Base-by-base conservation (phyloP, 2,797 vertebrate species). In the Calcarius lapponicus region DNA sequence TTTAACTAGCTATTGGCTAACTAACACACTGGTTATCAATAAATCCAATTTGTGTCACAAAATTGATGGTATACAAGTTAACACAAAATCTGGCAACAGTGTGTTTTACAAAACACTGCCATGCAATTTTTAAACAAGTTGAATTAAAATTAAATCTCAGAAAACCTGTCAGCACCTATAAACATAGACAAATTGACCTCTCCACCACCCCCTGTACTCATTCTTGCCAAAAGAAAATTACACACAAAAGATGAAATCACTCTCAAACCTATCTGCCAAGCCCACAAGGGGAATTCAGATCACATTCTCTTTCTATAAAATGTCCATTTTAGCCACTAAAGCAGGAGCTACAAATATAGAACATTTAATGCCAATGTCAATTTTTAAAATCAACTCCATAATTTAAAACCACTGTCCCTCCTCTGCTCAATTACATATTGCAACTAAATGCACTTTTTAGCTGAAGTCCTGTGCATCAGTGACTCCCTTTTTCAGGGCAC, bases 221-320 rank as follows among this genome's bases (percentile, higher is more conserved):
- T 72, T 93, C 73, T 40, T 92, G 90, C 94, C 93, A 96, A 79
- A 95, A 96, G 70, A 97, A 95, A 94, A 95, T 91, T 80, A 81
- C 71, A 87, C 29, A 69, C 32, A 81, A 86, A 79, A 90, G 72
- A 73, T 56, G 56, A 92, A 95, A 81, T 92, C 75, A 84, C 43
- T 88, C 92, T 84, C 86, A 67, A 90, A 74, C 17, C 56, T 75
- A 66, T 79, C 43, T 93, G 90, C 95, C 92, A 96, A 95, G 85
- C 45, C 90, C 90, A 90, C 85, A 64, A 54, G 74, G 92, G 86
- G 85, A 96, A 93, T 93, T 95, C 90, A 87, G 51, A 96, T 95
- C 90, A 60, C 74, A 80, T 38, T 93, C 93, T 88, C 88, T 84
- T 40, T 84, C 88, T 92, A 64, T 84, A 96, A 96, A 96, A 92